Conservation (phyloP, 2,888 invertebrate species). For the Parnassius glacialis region DNA sequence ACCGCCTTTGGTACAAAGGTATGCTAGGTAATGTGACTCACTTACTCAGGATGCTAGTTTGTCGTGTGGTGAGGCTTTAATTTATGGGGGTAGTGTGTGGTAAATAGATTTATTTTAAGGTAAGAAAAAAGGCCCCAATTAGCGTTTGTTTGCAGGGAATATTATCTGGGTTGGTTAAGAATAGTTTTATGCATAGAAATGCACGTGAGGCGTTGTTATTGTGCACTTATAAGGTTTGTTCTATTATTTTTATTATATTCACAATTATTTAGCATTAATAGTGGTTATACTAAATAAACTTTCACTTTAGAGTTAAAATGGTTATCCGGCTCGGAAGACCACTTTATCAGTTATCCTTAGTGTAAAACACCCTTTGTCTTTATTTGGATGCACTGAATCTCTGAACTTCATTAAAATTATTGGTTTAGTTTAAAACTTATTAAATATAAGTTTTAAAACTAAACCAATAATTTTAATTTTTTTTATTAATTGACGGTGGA, state of each 20-base stretch:
- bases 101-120: constrained; percentile 11
- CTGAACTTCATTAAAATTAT: too few relatives aligned
- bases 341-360: not conserved
- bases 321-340: not conserved
- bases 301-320: not conserved
- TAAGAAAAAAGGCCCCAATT: constrained; percentile 3
- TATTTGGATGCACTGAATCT: not conserved
- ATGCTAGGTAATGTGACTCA: constrained; percentile 43
- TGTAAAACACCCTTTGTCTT: not conserved
- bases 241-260: not conserved
- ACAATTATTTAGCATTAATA: too few relatives aligned
- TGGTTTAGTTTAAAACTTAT: too few relatives aligned
- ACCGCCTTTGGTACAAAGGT: constrained; percentile 89
- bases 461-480: too few relatives aligned
- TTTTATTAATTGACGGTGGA: not conserved
- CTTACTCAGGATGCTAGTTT: constrained; percentile 19
- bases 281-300: not conserved
- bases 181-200: not conserved
- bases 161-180: not conserved
- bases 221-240: not conserved
- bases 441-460: too few relatives aligned
- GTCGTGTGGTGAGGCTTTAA: constrained; percentile 19
- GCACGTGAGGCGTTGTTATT: not conserved
- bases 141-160: not conserved
- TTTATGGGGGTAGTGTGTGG: constrained; percentile 20